Conservation (phyloP, 2,888 invertebrate species). For the Thyatira batis region DNA sequence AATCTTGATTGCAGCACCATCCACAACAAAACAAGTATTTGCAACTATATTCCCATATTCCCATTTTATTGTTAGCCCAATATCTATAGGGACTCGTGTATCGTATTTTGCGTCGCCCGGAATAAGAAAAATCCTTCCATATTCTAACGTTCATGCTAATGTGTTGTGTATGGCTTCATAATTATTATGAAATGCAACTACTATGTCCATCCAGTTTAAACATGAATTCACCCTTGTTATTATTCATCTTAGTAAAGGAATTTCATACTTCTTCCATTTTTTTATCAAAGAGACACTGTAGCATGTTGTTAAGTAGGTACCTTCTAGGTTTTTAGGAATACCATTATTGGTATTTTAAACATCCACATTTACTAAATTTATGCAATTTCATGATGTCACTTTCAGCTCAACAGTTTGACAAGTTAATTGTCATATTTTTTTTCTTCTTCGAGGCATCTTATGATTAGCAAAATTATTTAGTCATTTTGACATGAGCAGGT, state of each 20-base stretch:
- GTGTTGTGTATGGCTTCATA: too few species aligned
- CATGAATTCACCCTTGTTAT: neutral
- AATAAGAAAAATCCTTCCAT: neutral
- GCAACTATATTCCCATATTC: constrained; percentile 12
- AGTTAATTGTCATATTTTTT: constrained; percentile 17
- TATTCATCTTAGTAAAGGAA: neutral
- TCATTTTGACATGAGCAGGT: constrained; percentile 14
- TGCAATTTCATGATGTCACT: constrained; percentile 8
- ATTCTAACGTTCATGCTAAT: too few species aligned
- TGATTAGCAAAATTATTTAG: too few species aligned
- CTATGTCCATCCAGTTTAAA: neutral
- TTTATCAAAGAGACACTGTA: neutral
- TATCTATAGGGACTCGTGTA: constrained; percentile 6
- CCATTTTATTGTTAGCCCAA: neutral
- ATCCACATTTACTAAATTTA: neutral
- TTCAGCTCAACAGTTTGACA: constrained; percentile 5
- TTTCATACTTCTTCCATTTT: neutral
- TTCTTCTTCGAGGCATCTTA: constrained; percentile 9
- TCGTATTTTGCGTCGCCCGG: constrained; percentile 9
- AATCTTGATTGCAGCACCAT: constrained; percentile 11
- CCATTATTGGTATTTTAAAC: neutral
- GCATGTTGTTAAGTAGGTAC: neutral
- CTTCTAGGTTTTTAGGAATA: neutral
- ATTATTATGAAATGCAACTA: neutral
- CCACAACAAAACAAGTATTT: constrained; percentile 19